Evolutionary conservation across 2,797 vertebrate genomes (phyloP).

Genomic region (Oreonectes daqikongensis): DNA sequence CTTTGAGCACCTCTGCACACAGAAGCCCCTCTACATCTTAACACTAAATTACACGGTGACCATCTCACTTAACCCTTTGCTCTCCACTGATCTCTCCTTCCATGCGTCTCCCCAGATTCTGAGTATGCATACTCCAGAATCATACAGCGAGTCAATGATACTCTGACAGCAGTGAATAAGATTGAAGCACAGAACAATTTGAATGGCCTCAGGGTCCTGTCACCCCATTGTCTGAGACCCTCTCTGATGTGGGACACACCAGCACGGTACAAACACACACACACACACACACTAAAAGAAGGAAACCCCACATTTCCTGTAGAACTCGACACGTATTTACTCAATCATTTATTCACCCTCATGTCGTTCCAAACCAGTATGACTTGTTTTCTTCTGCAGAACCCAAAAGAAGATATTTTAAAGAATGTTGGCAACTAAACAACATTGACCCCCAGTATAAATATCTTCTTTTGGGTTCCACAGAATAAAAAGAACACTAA

Average conservation of each 20-base stretch:
- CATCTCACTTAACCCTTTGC: conserved; percentile 1
- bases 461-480: background rate
- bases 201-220: conserved; percentile 11
- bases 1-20: conserved; percentile 10
- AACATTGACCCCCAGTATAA: no score
- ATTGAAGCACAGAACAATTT: background rate
- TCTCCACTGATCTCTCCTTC: conserved; percentile 12
- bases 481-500: no score
- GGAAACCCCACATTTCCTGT: conserved; percentile 22
- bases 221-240: background rate
- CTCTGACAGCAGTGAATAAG: background rate
- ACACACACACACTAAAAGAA: conserved; percentile 5
- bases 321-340: background rate
- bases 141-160: conserved; percentile 13
- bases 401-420: no score
- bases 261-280: conserved; percentile 25
- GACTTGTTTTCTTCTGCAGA: no score
- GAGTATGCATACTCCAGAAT: conserved; percentile 12
- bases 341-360: no score
- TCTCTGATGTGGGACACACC: conserved; percentile 14
- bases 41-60: conserved; percentile 19
- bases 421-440: no score
- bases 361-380: no score
- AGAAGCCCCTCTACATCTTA: conserved; percentile 24
- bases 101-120: background rate